phyloP scores from a whole-genome alignment of 2,888 invertebrate species.

The Agapostemon virescens region DNA sequence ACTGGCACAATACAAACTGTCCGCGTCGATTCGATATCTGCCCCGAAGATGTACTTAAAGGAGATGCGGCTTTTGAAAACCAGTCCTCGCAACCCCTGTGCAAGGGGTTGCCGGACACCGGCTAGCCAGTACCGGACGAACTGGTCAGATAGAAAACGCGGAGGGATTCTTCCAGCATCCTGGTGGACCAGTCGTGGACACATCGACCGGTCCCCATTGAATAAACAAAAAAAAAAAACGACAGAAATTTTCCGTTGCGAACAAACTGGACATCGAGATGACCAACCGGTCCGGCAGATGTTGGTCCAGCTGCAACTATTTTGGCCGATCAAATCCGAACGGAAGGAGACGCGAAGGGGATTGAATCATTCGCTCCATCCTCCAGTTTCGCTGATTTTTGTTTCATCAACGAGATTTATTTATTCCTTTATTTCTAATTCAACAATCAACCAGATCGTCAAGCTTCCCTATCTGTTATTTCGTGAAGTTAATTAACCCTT shows the following conservation, averaged over 20 bases:
- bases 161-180: slow-evolving; percentile 73
- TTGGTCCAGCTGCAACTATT: slow-evolving; percentile 75
- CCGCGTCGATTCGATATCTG: slow-evolving; percentile 46
- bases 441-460: too few relatives aligned
- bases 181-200: slow-evolving; percentile 76
- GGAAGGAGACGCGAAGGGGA: slow-evolving; percentile 37
- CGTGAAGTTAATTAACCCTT: too few relatives aligned
- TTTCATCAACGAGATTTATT: too few relatives aligned
- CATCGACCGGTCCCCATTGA: slow-evolving; percentile 70
- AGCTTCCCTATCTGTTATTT: too few relatives aligned
- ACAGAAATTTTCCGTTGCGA: slow-evolving; percentile 34
- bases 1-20: slow-evolving; percentile 63
- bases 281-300: slow-evolving; percentile 80
- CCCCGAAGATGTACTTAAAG: slow-evolving; percentile 39
- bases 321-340: slow-evolving; percentile 34
- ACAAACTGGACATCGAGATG: slow-evolving; percentile 76
- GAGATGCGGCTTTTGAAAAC: slow-evolving; percentile 66
- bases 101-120: slow-evolving; percentile 57
- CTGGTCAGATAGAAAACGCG: slow-evolving; percentile 67
- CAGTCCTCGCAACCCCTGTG: slow-evolving; percentile 69
- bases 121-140: slow-evolving; percentile 66
- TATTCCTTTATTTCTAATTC: too few relatives aligned
- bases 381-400: slow-evolving; percentile 27
- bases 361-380: slow-evolving; percentile 12
- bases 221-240: slow-evolving; percentile 50